These are phyloP conservation scores for Oncorhynchus gorbuscha DNA, from an alignment of 2,113 vertebrate genomes.

Conservation along the genomic window DNA sequence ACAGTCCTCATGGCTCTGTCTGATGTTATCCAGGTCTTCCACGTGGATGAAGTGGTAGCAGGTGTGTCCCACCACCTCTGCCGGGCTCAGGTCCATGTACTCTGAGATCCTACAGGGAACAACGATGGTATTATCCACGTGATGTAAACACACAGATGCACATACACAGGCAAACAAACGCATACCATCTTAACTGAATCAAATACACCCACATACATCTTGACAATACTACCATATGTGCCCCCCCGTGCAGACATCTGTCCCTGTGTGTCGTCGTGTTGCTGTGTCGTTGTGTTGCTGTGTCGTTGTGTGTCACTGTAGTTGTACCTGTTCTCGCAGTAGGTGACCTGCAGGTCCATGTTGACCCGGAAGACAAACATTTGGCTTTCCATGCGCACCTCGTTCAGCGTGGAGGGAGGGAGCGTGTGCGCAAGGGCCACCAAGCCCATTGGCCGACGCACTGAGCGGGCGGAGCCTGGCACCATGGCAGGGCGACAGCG, in stretches of 20 bases:
- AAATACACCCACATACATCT: background rate
- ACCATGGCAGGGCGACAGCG: constrained; percentile 75
- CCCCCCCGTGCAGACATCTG: background rate
- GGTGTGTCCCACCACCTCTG: constrained; percentile 86
- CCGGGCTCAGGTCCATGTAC: constrained; percentile 87
- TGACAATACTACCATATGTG: background rate
- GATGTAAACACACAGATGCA: background rate
- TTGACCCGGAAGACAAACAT: constrained; percentile 91
- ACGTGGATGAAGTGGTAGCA: constrained; percentile 88
- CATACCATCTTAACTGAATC: background rate
- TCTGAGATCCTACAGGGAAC: constrained; percentile 81
- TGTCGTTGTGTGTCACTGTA: background rate
- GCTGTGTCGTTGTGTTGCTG: too few species aligned
- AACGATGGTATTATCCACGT: background rate
- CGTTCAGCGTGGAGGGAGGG: constrained; percentile 84
- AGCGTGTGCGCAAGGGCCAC: constrained; percentile 87
- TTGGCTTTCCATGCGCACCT: constrained; percentile 87
- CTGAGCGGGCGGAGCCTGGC: constrained; percentile 64
- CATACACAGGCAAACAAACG: background rate
- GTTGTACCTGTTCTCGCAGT: constrained; percentile 87
- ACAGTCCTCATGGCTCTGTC: constrained; percentile 88
- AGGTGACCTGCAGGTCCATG: constrained; percentile 88
- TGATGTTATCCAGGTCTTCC: constrained; percentile 83
- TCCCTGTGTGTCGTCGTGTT: background rate
- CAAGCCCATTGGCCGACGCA: constrained; percentile 79